Evolutionary conservation across 2,113 vertebrate genomes (phyloP).

Genomic region (Daphoenositta chrysoptera): DNA sequence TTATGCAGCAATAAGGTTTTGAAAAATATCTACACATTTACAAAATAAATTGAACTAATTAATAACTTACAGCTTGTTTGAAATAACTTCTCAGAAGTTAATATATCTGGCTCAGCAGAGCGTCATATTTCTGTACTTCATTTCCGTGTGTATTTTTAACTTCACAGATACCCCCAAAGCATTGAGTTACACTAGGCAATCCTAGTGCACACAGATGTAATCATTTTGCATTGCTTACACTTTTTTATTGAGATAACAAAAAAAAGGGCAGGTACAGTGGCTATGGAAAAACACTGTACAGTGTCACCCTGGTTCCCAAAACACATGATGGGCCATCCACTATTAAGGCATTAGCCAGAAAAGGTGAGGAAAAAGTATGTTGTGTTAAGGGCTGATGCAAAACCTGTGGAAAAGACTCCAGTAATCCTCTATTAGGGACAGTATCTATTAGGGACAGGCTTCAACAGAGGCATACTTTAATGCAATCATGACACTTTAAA

Average conservation of each 20-base stretch:
- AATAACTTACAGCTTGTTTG: not conserved
- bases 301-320: not conserved
- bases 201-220: not conserved
- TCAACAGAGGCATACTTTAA: not conserved
- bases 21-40: constrained; percentile 28
- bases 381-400: not conserved
- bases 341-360: not conserved
- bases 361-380: not conserved
- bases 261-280: not conserved
- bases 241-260: not conserved
- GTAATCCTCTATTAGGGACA: not conserved
- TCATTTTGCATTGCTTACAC: not conserved
- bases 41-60: not conserved
- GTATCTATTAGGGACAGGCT: accelerated
- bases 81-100: not conserved
- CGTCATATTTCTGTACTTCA: not conserved
- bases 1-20: not conserved
- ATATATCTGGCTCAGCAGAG: not conserved
- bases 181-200: not conserved
- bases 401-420: not conserved
- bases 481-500: not conserved
- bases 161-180: not conserved
- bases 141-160: not conserved
- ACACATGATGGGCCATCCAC: not conserved
- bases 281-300: not conserved